Percentiles rank a stretch among this genome's conserved stretches.
These are phyloP conservation scores for Lithodes maja DNA, from an alignment of 2,888 invertebrate genomes.

Conservation along the genomic window DNA sequence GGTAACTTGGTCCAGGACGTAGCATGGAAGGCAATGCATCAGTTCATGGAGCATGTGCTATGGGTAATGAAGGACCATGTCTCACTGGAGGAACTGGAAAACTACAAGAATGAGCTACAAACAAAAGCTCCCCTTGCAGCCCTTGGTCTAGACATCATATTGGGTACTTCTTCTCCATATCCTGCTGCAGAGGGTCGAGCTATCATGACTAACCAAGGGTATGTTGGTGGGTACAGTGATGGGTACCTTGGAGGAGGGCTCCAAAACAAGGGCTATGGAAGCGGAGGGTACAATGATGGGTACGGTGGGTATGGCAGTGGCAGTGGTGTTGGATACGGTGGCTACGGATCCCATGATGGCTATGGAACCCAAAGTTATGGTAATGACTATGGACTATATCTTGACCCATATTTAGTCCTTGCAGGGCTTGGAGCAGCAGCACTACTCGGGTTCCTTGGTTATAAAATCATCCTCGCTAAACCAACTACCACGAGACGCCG, in stretches of 20 bases:
- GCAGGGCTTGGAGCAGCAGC: constrained; percentile 64
- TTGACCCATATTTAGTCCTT: constrained; percentile 64
- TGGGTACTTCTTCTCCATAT: constrained; percentile 17
- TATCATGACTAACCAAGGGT: background rate
- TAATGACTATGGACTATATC: constrained; percentile 29
- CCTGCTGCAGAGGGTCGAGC: constrained; percentile 21
- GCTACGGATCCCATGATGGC: constrained; percentile 13
- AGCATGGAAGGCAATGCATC: constrained; percentile 39
- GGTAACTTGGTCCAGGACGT: constrained; percentile 6
- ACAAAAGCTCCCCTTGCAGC: constrained; percentile 37
- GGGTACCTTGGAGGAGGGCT: background rate
- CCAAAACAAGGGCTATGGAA: background rate
- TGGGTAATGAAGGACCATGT: constrained; percentile 21
- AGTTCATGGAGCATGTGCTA: constrained; percentile 41
- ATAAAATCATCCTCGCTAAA: constrained; percentile 43
- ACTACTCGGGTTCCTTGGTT: constrained; percentile 54
- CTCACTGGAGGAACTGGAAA: constrained; percentile 33
- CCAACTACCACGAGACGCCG: background rate
- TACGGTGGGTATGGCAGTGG: constrained; percentile 20
- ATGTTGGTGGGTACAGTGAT: constrained; percentile 34
- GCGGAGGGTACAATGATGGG: background rate
- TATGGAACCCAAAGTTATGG: constrained; percentile 22
- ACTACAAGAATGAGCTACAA: constrained; percentile 36
- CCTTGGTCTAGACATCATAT: constrained; percentile 34
- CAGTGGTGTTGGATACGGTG: constrained; percentile 7